These are phyloP conservation scores for Melinaea marsaeus DNA, from an alignment of 2,888 invertebrate species.

Conservation along the genomic window DNA sequence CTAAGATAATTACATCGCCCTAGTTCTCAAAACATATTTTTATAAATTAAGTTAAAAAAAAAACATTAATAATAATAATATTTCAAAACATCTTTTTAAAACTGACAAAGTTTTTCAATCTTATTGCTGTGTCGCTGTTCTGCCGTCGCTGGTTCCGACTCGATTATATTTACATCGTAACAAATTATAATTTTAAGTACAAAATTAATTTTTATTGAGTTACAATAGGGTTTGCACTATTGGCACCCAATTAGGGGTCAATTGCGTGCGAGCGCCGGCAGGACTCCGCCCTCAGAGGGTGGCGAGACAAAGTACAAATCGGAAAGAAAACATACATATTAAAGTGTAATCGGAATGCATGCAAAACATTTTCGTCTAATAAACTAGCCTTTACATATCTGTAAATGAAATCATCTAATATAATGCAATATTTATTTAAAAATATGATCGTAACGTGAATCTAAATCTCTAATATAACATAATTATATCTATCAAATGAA, in stretches of 20 bases:
- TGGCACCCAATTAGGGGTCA: constrained; percentile 38
- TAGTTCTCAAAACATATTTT: constrained; percentile 53
- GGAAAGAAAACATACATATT: constrained; percentile 2
- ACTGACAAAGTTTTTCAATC: constrained; percentile 46
- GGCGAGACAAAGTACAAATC: neutral
- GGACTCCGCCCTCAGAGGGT: constrained; percentile 21
- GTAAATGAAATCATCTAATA: neutral
- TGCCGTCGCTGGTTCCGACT: constrained; percentile 43
- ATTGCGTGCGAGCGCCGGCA: constrained; percentile 31
- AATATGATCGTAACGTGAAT: neutral
- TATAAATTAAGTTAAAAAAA: constrained; percentile 67
- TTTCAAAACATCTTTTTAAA: constrained; percentile 44
- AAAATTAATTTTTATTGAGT: constrained; percentile 31
- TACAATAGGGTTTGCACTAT: constrained; percentile 32
- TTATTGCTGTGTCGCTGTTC: constrained; percentile 64
- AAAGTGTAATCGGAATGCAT: neutral
- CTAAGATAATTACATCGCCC: constrained; percentile 66
- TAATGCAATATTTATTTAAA: neutral
- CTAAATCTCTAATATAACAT: constrained; percentile 17
- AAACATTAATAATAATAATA: constrained; percentile 51
- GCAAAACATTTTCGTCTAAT: no score
- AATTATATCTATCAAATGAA: constrained; percentile 20
- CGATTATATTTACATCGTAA: constrained; percentile 45
- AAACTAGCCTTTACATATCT: neutral
- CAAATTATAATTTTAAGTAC: constrained; percentile 39